These are phyloP conservation scores for Arizona elegans DNA, from an alignment of 2,113 vertebrate genomes.

Conservation along the genomic window DNA sequence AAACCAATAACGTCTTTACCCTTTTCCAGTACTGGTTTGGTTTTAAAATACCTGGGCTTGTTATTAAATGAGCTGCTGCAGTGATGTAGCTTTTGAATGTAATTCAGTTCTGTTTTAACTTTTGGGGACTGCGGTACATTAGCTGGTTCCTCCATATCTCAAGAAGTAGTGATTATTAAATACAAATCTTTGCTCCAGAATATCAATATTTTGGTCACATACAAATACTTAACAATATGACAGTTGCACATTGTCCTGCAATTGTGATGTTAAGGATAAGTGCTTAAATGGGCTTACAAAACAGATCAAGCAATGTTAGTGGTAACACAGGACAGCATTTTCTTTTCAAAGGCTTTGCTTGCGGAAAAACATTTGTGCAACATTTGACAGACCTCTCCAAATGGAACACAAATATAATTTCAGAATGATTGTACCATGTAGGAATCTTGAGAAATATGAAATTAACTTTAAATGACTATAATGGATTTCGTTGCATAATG, in stretches of 20 bases:
- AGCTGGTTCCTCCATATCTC: not conserved
- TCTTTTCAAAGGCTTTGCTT: not conserved
- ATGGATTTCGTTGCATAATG: not conserved
- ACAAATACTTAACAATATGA: not conserved
- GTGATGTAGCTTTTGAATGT: not conserved
- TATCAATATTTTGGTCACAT: not conserved
- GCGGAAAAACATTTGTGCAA: not conserved
- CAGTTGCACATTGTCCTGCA: not conserved
- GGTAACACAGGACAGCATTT: not conserved
- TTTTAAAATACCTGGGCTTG: not conserved
- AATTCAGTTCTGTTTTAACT: not conserved
- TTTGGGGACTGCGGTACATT: not conserved
- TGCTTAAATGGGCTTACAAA: not conserved
- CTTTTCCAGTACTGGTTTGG: not conserved
- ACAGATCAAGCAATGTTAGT: not conserved
- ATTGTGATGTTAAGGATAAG: not conserved
- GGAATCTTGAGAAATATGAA: not conserved
- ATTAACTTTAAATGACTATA: not conserved
- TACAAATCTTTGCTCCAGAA: not conserved
- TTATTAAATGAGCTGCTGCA: not conserved
- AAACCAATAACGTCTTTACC: not conserved
- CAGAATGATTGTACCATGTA: not conserved
- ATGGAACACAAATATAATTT: not conserved
- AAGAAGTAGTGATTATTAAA: not conserved
- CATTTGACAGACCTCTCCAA: not conserved